Conservation (phyloP, 2,797 vertebrate genomes). For the Petrocephalus schoutedeni region DNA sequence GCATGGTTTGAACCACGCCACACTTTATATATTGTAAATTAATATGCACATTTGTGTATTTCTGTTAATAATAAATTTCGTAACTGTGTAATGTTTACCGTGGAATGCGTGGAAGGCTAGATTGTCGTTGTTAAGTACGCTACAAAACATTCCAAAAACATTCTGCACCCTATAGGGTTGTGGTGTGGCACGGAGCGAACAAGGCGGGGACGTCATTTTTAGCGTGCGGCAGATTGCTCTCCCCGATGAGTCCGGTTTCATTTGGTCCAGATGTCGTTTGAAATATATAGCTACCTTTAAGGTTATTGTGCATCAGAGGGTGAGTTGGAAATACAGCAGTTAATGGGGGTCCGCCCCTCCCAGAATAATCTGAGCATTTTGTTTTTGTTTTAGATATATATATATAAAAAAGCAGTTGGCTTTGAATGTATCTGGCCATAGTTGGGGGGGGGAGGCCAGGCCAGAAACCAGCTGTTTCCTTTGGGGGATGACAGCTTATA, state of each 20-base stretch:
- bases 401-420: neutral
- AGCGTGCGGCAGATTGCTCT: neutral
- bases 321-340: neutral
- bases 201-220: neutral
- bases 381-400: neutral
- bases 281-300: neutral
- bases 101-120: neutral
- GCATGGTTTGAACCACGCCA: neutral
- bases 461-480: neutral
- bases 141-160: too few species aligned
- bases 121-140: neutral
- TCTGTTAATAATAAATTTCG: neutral
- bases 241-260: neutral
- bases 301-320: neutral
- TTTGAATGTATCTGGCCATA: neutral
- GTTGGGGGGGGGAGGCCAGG: neutral
- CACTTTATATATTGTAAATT: neutral
- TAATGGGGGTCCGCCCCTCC: neutral
- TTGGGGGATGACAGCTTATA: neutral
- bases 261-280: neutral
- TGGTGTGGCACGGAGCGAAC: neutral
- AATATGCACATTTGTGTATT: neutral
- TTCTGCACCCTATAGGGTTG: neutral
- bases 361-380: neutral
- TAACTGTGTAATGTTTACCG: neutral